A percentile compares a stretch with the other conserved stretches of the same genome.
Conservation (phyloP, 64 coral and sea anemone species). For the Actinia tenebrosa region DNA sequence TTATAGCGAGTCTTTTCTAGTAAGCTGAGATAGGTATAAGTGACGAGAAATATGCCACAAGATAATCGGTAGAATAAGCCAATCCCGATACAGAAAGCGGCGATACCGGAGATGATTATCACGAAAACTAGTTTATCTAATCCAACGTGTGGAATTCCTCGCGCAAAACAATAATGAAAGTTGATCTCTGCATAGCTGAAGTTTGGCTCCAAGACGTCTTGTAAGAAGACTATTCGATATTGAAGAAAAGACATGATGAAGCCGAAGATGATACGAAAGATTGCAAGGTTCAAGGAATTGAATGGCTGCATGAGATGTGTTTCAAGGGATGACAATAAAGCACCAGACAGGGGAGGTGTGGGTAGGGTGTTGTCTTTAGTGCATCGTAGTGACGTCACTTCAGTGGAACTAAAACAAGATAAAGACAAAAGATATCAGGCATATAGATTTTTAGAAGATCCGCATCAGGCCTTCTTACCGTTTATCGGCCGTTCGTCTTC, state of each 20-base stretch:
- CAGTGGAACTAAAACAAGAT: background rate
- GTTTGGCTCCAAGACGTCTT: constrained; percentile 29
- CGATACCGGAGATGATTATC: constrained; percentile 13
- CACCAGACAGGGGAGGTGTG: background rate
- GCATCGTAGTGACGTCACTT: background rate
- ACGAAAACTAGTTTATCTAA: constrained; percentile 20
- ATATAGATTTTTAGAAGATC: background rate
- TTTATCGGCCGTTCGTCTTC: background rate
- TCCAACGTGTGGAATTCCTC: constrained; percentile 22
- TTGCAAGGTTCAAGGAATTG: constrained; percentile 36
- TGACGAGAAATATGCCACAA: constrained; percentile 40
- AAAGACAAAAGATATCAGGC: background rate
- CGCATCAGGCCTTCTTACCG: background rate
- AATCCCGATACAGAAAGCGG: constrained; percentile 39
- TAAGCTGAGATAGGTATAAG: constrained; percentile 39
- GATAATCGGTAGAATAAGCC: constrained; percentile 44
- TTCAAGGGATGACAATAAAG: background rate
- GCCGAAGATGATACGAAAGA: constrained; percentile 47
- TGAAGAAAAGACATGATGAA: constrained; percentile 55
- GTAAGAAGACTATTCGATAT: constrained; percentile 42
- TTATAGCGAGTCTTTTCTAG: constrained; percentile 62
- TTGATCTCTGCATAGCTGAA: constrained; percentile 54
- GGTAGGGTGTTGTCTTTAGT: background rate
- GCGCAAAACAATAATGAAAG: constrained; percentile 55
- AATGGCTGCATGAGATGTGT: constrained; percentile 2